These are phyloP conservation scores for Brachynemurus nebulosus DNA, from an alignment of 2,888 invertebrate genomes.

Conservation along the genomic window DNA sequence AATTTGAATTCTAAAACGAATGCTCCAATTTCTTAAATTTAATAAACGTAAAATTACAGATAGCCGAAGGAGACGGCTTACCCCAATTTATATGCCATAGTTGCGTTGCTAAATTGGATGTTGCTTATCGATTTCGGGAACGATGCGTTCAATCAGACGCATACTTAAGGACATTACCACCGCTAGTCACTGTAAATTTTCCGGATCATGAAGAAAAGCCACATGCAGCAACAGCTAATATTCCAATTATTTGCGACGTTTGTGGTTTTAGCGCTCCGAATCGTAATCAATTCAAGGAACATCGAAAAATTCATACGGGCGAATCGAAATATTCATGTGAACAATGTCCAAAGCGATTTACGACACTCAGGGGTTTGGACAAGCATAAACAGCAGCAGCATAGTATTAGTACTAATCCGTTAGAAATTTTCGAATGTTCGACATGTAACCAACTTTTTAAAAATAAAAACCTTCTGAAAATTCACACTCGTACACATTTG, in stretches of 20 bases:
- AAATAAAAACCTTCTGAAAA: neutral
- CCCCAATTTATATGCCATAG: constrained; percentile 2
- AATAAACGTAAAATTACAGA: too few species aligned
- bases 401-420: neutral
- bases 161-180: constrained; percentile 4
- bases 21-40: too few species aligned
- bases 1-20: too few species aligned
- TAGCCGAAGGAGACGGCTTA: constrained; percentile 4
- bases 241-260: neutral
- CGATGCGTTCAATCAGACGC: constrained; percentile 1
- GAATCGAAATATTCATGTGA: constrained; percentile 2
- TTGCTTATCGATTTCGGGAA: constrained; percentile 7
- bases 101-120: constrained; percentile 9
- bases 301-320: neutral
- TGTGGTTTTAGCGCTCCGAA: neutral
- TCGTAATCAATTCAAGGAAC: neutral
- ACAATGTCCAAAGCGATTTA: constrained; percentile 5
- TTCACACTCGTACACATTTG: constrained; percentile 1
- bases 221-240: neutral
- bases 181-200: neutral
- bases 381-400: constrained; percentile 3
- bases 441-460: neutral
- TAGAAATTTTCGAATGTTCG: neutral
- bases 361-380: neutral
- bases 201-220: neutral